Evolutionary conservation across 2,888 invertebrate species (phyloP), one percentile per base, ranked within the genome.

Genomic region (Cantharis lateralis): DNA sequence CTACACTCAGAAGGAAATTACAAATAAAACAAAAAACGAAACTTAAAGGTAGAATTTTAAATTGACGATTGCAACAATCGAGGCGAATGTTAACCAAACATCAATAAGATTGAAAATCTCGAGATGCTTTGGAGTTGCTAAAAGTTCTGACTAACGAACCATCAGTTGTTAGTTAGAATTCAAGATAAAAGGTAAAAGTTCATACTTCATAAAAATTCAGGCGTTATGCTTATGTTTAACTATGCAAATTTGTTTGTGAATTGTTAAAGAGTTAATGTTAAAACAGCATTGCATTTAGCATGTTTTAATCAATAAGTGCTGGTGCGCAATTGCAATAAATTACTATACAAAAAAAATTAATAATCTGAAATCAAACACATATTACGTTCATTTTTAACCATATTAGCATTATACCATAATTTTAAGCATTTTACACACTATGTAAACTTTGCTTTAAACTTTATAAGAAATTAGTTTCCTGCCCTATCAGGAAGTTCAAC

Each of bases 91-190:
- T 32, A 26, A 66, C 16, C 62, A 72, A 72, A 72, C 28, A 68
- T 24, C 66, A 66, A 48, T 48, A 15, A 72, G 68, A 68, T 68
- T 72, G 72, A 62, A 72, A 72, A 72, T 72, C 72, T 66, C 72
- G 66, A 72, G 72, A 61, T 16, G 62, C 32, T 15, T 48, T 48
- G 10, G 61, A 61, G 24, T 73, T 73, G 61, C 64, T 66, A 66
- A 73, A 68, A 68, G 62, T 68, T 73, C 20, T 61, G 15, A 20
- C 73, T 73, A 73, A 73, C 68, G 68, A 73, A 73, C 73, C 68
- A 68, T 68, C 68, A 28, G 66, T 68, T 72, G 68, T 72, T 68
- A 28, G 68, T 68, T 72, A 62, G 28, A 63, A 32, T 28, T 64
- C 72, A 61, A 24, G 20, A 66, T 24, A 20, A 62, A 18, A 61